These are phyloP conservation scores for Macrobrachium nipponense DNA, from an alignment of 1,140 invertebrate species.

Conservation along the genomic window DNA sequence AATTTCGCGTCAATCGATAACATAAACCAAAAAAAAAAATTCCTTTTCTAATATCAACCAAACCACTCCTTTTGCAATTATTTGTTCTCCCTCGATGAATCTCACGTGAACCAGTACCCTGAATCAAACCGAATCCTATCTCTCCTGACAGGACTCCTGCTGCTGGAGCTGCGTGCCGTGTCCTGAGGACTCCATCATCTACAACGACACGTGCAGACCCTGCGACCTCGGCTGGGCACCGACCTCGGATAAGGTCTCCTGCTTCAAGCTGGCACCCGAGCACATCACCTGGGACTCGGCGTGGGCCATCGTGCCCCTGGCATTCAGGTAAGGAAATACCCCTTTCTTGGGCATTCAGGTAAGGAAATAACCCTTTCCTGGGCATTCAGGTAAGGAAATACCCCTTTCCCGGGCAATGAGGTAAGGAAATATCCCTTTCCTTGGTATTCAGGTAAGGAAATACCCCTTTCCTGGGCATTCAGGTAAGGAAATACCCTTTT, in stretches of 20 bases:
- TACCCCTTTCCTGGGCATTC: slow-evolving; percentile 77
- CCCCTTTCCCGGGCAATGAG: slow-evolving; percentile 75
- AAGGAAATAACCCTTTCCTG: too few relatives aligned
- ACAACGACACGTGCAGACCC: slow-evolving; percentile 77
- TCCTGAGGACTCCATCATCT: slow-evolving; percentile 76
- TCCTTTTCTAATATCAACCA: too few relatives aligned
- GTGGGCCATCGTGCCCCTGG: slow-evolving; percentile 78
- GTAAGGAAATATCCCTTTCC: too few relatives aligned
- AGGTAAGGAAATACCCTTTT: too few relatives aligned
- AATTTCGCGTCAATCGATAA: too few relatives aligned
- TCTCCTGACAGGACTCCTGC: slow-evolving; percentile 74
- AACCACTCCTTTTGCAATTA: too few relatives aligned
- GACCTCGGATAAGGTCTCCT: slow-evolving; percentile 74
- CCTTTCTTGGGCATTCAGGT: slow-evolving; percentile 73
- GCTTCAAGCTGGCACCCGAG: slow-evolving; percentile 73
- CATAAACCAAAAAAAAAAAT: too few relatives aligned
- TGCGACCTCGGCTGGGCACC: slow-evolving; percentile 77
- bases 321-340: slow-evolving; percentile 74
- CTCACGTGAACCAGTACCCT: background rate
- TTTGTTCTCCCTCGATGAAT: too few relatives aligned
- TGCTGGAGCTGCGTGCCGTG: slow-evolving; percentile 84
- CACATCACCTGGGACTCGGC: slow-evolving; percentile 72
- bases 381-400: slow-evolving; percentile 72
- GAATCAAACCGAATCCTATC: background rate
- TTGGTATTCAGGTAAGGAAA: slow-evolving; percentile 73